Conservation (phyloP, 2,888 invertebrate species). For the Marronus borbonicus region DNA sequence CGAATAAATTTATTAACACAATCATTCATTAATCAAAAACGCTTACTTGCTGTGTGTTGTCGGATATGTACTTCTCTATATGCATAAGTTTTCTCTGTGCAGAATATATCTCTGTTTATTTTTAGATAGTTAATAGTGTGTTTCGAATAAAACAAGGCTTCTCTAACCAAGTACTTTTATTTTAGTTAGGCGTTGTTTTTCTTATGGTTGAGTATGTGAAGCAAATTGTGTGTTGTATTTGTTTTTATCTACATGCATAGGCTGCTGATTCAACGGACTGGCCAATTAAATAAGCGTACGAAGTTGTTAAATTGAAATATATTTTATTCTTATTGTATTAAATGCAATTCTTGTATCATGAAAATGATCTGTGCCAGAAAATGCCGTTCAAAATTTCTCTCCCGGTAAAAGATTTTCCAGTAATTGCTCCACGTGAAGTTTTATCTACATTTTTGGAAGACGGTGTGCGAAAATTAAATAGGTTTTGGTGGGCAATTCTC, state of each 20-base stretch:
- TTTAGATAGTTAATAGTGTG: constrained; percentile 25
- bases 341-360: too few species aligned
- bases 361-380: too few species aligned
- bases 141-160: constrained; percentile 44
- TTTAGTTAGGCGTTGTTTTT: constrained; percentile 30
- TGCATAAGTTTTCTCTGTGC: neutral
- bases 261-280: too few species aligned
- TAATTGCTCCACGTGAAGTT: too few species aligned
- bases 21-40: constrained; percentile 35
- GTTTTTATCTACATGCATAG: neutral
- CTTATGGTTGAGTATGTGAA: neutral
- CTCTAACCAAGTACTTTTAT: constrained; percentile 28
- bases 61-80: constrained; percentile 48
- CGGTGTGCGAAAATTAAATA: too few species aligned
- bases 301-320: too few species aligned
- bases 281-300: too few species aligned
- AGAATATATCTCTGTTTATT: constrained; percentile 3
- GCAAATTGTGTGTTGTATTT: neutral
- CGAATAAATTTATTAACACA: constrained; percentile 22
- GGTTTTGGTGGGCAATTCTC: too few species aligned
- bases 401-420: too few species aligned
- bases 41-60: constrained; percentile 69
- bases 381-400: too few species aligned
- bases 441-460: too few species aligned
- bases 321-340: too few species aligned